phyloP scores from a whole-genome alignment of 1,140 invertebrate genomes.

The Pissodes strobi region DNA sequence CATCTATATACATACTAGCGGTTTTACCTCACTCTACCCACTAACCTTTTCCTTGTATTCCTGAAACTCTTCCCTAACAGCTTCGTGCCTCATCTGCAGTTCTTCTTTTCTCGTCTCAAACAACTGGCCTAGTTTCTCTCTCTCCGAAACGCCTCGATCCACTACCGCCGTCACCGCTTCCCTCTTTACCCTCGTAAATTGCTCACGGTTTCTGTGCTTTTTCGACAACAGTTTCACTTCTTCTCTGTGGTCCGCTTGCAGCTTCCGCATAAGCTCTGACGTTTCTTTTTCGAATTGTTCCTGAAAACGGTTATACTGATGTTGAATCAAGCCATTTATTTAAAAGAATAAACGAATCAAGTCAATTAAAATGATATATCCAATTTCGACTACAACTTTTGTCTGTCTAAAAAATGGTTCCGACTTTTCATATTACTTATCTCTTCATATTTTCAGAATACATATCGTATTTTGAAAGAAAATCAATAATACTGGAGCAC shows the following conservation, averaged over 20 bases:
- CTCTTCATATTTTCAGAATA: too few species aligned
- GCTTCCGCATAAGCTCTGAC: constrained; percentile 79
- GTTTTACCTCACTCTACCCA: not conserved
- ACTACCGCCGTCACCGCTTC: constrained; percentile 77
- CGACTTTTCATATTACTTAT: too few species aligned
- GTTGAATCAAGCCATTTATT: too few species aligned
- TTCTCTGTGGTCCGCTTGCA: constrained; percentile 79
- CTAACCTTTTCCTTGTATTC: constrained; percentile 73
- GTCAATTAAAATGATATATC: too few species aligned
- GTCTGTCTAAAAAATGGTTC: too few species aligned
- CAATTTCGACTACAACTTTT: too few species aligned
- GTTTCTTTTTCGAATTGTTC: constrained; percentile 75
- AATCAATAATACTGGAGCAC: too few species aligned
- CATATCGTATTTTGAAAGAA: too few species aligned
- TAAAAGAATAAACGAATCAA: too few species aligned
- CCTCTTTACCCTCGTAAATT: constrained; percentile 79
- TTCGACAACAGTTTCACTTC: constrained; percentile 84
- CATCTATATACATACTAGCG: too few species aligned
- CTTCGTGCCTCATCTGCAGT: constrained; percentile 76
- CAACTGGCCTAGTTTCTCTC: constrained; percentile 72
- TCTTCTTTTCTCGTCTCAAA: constrained; percentile 77
- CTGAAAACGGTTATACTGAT: too few species aligned
- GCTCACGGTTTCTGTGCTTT: constrained; percentile 85
- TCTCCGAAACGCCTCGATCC: constrained; percentile 80
- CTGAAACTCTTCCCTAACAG: constrained; percentile 69